Conservation (phyloP, 2,888 invertebrate genomes). For the Tenthredo notha region DNA sequence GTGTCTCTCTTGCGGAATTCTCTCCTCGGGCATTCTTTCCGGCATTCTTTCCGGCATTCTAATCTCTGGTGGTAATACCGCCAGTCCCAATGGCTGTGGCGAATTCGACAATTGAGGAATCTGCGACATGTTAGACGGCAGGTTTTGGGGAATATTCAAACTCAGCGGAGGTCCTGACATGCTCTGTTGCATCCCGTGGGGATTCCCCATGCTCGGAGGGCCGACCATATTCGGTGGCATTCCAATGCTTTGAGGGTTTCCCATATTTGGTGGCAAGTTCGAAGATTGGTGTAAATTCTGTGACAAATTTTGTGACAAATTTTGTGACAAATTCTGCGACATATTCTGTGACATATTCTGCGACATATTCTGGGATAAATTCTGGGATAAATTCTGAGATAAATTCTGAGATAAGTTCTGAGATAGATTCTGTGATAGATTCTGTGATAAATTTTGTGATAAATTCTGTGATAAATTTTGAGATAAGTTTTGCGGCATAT, state of each 20-base stretch:
- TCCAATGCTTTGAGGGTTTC: slow-evolving; percentile 43
- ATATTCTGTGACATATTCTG: slow-evolving; percentile 58
- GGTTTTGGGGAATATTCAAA: slow-evolving; percentile 74
- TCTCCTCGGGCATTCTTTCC: slow-evolving; percentile 54
- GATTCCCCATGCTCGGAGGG: slow-evolving; percentile 49
- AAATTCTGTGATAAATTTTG: slow-evolving; percentile 75
- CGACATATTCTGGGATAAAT: not conserved
- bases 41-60: slow-evolving; percentile 42
- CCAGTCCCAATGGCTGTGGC: slow-evolving; percentile 73
- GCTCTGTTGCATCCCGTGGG: slow-evolving; percentile 62
- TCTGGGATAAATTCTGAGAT: not conserved
- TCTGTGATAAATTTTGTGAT: slow-evolving; percentile 74
- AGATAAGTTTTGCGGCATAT: slow-evolving; percentile 74
- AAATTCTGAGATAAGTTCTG: slow-evolving; percentile 62
- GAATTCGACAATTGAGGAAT: slow-evolving; percentile 72
- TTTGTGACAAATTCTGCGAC: slow-evolving; percentile 69
- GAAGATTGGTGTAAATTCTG: slow-evolving; percentile 60
- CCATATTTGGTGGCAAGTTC: slow-evolving; percentile 63
- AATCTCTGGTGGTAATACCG: slow-evolving; percentile 69
- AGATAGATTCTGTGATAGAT: slow-evolving; percentile 56
- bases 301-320: slow-evolving; percentile 70
- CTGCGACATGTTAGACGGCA: slow-evolving; percentile 71
- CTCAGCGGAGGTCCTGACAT: slow-evolving; percentile 72
- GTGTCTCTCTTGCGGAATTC: slow-evolving; percentile 56
- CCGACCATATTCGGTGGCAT: slow-evolving; percentile 59